Evolutionary conservation across 2,888 invertebrate species (phyloP), one percentile per base, ranked within the genome.

Genomic region (Piscicola geometra): DNA sequence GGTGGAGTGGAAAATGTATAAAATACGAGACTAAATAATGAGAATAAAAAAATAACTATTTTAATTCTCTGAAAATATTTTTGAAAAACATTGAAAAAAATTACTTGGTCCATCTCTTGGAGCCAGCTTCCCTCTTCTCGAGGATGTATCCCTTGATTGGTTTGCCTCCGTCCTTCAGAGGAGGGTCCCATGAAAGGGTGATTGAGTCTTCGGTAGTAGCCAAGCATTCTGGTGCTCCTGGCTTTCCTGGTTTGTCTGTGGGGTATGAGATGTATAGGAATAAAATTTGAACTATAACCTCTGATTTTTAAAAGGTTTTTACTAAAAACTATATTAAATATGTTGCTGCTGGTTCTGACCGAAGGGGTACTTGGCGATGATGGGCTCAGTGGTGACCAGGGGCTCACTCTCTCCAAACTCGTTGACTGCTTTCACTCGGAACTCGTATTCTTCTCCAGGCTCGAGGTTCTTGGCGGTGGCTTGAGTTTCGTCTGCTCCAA

Each of bases 381-480:
- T 93, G 12, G 98, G 94, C 84, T 94, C 93, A n/a, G 90, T 90
- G 0, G 96, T 96, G 67, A 83, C 83, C 0, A 91, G 92, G 1
- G 97, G 94, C 80, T 98, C 98, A 0, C 97, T 96, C 80, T 93
- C 91, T 36, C 99, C 99, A 83, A 97, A 95, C 83, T 94, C 92
- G 86, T 99, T 99, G 87, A 98, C 99, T 77, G 99, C 99, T 88
- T 93, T 91, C 0, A 99, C 97, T 79, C 97, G 90, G 89, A 99
- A 99, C 81, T 99, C 98, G 85, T 99, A 99, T 75, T 93, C 92
- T 80, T 89, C 90, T 75, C 95, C 96, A 47, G 96, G 91, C 15
- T 90, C 90, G 79, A 99, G 88, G 86, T 98, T 98, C 81, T 95
- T 91, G 69, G 98, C 91, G 80, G 81, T 94, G 1, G 80, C 81